phyloP scores from a whole-genome alignment of 1,140 invertebrate species.

The Ridgeia piscesae region DNA sequence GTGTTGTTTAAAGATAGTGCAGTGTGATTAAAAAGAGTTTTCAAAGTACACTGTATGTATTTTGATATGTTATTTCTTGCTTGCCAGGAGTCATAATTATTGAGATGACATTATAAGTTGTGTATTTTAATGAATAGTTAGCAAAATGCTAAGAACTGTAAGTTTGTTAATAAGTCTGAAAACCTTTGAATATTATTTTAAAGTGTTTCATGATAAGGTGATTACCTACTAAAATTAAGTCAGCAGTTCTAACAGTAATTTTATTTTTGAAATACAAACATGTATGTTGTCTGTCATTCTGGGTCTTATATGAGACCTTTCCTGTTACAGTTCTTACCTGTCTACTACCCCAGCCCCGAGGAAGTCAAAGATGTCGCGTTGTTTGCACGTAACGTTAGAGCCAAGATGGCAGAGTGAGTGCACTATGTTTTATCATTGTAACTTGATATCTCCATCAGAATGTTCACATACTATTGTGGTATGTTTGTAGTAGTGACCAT shows the following conservation, averaged over 20 bases:
- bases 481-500: neutral
- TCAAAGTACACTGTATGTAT: neutral
- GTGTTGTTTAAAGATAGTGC: neutral
- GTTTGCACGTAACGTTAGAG: conserved; percentile 86
- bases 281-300: neutral
- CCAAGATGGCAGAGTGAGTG: conserved; percentile 87
- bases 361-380: conserved; percentile 86
- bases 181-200: no score
- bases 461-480: neutral
- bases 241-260: no score
- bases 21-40: neutral
- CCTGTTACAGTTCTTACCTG: conserved; percentile 74
- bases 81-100: neutral
- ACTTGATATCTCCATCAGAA: neutral
- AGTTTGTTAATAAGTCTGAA: neutral
- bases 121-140: neutral
- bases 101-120: neutral
- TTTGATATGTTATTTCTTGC: neutral
- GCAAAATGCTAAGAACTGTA: neutral
- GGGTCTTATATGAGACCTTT: neutral
- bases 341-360: conserved; percentile 83
- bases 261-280: no score
- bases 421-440: neutral
- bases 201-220: no score
- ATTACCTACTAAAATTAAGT: no score